Evolutionary conservation across 2,888 invertebrate genomes (phyloP), one percentile per base, ranked within the genome.

Genomic region (Lasioglossum vierecki): DNA sequence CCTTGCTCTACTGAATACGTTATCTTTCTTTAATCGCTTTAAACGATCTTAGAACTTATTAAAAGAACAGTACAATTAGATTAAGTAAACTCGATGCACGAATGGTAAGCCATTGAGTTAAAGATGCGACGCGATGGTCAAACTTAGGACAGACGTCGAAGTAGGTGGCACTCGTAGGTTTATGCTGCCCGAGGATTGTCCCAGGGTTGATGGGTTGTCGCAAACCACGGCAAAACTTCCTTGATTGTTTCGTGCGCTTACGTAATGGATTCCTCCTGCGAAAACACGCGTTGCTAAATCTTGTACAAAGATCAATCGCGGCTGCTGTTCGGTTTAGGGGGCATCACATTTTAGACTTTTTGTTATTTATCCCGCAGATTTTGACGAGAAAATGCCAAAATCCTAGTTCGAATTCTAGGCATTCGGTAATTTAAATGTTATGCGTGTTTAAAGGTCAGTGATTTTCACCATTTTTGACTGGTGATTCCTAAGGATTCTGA

Each of bases 161-260:
- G 92, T 93, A 15, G 94, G 93, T 46, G 91, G 87, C 18, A 93
- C 92, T 79, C 95, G 93, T 75, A 94, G 88, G 70, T 91, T 92
- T 81, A 94, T 91, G 70, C 85, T 90, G 76, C 87, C 90, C 80
- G 85, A 89, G 60, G 92, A 90, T 73, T 88, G 84, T 79, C 94
- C 94, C 18, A 94, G 89, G 30, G 88, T 93, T 80, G 91, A 87
- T 1, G 91, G 90, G 15, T 92, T 91, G 71, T 93, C 93, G 80
- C 95, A 95, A n/a, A 91, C 92, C 9, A 95, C 94, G 0, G 93
- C 94, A 46, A 90, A 93, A 75, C 94, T 95, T 46, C 93, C 93
- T 4, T 80, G 89, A 22, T 92, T 90, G 85, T 95, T 95, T 73
- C 86, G 79, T 13, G 91, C 90, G 60, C 91, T 93, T 57, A 94